A percentile compares a stretch with the other conserved stretches of the same genome.
Evolutionary conservation across 2,113 vertebrate species (phyloP).

Genomic region (Scopus umbretta): DNA sequence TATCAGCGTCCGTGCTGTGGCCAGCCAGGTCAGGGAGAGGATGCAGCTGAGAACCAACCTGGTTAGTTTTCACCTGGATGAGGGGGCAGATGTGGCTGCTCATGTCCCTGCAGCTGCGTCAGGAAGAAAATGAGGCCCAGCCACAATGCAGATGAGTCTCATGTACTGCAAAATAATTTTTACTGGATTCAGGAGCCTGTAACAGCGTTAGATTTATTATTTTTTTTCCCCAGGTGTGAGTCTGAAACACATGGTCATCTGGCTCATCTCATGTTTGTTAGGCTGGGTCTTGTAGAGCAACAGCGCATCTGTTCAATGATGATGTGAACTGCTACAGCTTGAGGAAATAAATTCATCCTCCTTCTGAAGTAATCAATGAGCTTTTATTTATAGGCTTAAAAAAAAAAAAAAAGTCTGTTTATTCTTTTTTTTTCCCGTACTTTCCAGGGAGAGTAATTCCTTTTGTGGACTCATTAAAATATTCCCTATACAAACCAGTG

Average conservation of each 20-base stretch:
- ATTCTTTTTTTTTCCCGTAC: background rate
- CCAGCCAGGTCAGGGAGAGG: background rate
- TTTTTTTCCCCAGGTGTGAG: background rate
- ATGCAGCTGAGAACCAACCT: background rate
- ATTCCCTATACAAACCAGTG: background rate
- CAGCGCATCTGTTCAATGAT: background rate
- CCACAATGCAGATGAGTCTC: fast-evolving
- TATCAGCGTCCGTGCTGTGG: fast-evolving
- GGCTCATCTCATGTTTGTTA: background rate
- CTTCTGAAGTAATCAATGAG: background rate
- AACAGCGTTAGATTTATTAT: background rate
- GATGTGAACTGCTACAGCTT: background rate
- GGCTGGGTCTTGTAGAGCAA: background rate
- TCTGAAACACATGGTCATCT: background rate
- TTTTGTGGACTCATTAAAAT: background rate
- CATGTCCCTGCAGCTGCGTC: fast-evolving
- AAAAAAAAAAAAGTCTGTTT: background rate
- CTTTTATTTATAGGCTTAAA: background rate
- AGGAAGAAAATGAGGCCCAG: background rate
- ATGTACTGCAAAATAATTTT: background rate
- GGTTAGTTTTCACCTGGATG: background rate
- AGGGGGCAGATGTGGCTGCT: background rate
- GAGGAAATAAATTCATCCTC: background rate
- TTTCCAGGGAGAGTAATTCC: background rate
- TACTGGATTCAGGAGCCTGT: background rate